Conservation (phyloP, 2,888 invertebrate genomes). For the Aporophyla nigra region DNA sequence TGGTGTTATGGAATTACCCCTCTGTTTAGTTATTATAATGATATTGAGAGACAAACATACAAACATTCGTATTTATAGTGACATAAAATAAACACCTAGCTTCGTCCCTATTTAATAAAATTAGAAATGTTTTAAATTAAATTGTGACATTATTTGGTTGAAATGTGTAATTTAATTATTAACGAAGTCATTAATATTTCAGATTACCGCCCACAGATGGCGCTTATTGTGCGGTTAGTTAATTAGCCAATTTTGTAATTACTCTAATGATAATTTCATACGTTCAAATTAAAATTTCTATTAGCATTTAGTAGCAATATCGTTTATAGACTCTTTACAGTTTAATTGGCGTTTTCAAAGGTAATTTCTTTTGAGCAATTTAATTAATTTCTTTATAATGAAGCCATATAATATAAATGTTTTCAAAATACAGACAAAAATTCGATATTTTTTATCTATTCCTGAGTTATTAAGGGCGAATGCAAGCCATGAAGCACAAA, state of each 20-base stretch:
- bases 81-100: too few species aligned
- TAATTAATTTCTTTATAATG: not conserved
- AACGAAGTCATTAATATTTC: constrained; percentile 2
- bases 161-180: constrained; percentile 2
- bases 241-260: constrained; percentile 26
- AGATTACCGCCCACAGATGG: constrained; percentile 20
- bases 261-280: constrained; percentile 4
- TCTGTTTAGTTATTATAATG: too few species aligned
- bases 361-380: not conserved
- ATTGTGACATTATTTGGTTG: not conserved
- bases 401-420: not conserved
- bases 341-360: not conserved
- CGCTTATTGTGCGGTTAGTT: not conserved
- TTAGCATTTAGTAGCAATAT: not conserved
- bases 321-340: not conserved
- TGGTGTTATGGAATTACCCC: too few species aligned
- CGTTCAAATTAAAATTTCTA: not conserved
- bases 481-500: not conserved
- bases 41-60: too few species aligned
- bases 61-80: too few species aligned
- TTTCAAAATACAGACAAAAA: not conserved
- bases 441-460: not conserved
- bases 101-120: not conserved
- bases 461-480: too few species aligned
- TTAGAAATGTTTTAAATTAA: not conserved